Percentiles rank a stretch among this genome's conserved stretches.
Conservation (phyloP, 1,140 invertebrate species). For the Drosophila funebris region DNA sequence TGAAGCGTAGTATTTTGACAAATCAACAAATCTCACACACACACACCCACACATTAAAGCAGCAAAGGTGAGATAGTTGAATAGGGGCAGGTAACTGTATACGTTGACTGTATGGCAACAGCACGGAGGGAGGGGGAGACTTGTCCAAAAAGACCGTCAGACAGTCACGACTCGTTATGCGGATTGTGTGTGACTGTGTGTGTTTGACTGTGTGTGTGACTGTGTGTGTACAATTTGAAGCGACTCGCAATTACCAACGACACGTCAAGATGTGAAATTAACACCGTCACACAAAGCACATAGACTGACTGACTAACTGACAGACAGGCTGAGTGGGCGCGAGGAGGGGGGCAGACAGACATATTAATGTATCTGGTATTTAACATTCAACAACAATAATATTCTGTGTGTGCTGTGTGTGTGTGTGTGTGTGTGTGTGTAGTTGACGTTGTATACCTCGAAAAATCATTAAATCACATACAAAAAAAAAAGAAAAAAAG, state of each 20-base stretch:
- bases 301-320: constrained; percentile 27
- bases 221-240: constrained; percentile 70
- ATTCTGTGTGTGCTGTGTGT: constrained; percentile 27
- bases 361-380: constrained; percentile 82
- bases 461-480: constrained; percentile 77
- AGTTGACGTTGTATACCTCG: constrained; percentile 67
- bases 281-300: constrained; percentile 75
- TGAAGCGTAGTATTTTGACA: constrained; percentile 61
- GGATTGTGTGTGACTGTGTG: constrained; percentile 4
- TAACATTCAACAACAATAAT: constrained; percentile 82
- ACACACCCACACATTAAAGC: constrained; percentile 23
- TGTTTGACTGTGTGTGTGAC: constrained; percentile 1
- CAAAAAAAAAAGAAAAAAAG: constrained; percentile 6
- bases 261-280: constrained; percentile 82
- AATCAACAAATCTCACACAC: constrained; percentile 66
- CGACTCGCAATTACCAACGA: constrained; percentile 81
- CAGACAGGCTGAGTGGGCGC: constrained; percentile 15
- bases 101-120: background rate
- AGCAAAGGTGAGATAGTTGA: constrained; percentile 54
- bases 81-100: constrained; percentile 19
- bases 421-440: constrained; percentile 17
- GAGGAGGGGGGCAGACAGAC: constrained; percentile 51
- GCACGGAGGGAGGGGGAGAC: background rate
- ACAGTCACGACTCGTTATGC: constrained; percentile 72
- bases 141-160: constrained; percentile 38